These are phyloP conservation scores for Pao palembangensis DNA, from an alignment of 2,113 vertebrate genomes.

Conservation along the genomic window DNA sequence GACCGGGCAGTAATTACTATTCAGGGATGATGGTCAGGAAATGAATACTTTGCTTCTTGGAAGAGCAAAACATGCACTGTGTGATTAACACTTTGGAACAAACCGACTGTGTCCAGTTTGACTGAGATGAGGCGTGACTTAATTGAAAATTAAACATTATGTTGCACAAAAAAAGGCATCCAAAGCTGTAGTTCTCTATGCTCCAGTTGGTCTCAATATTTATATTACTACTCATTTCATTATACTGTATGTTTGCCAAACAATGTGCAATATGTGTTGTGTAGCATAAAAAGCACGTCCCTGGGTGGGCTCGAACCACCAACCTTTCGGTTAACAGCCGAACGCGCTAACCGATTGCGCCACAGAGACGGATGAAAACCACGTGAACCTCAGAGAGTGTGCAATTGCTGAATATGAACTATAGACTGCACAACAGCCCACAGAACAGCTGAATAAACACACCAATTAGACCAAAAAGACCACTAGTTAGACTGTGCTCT, in stretches of 20 bases:
- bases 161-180: no score
- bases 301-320: slow-evolving; percentile 57
- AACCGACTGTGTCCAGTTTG: background rate
- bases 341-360: slow-evolving; percentile 48
- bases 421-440: no score
- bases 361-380: slow-evolving; percentile 13
- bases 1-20: slow-evolving; percentile 30
- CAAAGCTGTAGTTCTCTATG: no score
- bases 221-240: no score
- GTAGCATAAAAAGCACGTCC: background rate
- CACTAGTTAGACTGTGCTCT: no score
- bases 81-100: slow-evolving; percentile 22
- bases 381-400: background rate
- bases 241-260: no score
- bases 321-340: slow-evolving; percentile 55
- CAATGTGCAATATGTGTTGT: no score
- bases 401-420: no score
- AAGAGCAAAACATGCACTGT: slow-evolving; percentile 13
- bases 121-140: background rate
- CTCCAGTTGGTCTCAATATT: no score
- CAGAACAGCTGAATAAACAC: slow-evolving; percentile 58
- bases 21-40: slow-evolving; percentile 21
- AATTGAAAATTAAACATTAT: background rate
- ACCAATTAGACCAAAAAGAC: slow-evolving; percentile 67
- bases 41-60: slow-evolving; percentile 9